Conservation (phyloP, 2,888 invertebrate genomes). For the Ischnus inquisitorius region DNA sequence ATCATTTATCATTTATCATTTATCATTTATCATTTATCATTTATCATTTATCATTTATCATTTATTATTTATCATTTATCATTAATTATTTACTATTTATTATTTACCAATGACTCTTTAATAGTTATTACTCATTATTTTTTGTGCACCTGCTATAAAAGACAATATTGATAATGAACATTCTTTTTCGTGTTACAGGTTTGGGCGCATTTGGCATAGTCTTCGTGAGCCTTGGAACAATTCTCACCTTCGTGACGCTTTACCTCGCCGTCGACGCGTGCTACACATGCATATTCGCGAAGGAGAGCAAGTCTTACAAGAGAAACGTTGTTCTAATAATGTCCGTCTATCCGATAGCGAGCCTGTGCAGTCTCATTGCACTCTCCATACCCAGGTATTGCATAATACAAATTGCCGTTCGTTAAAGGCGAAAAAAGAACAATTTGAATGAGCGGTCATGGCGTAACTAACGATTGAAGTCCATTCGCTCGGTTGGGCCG, state of each 20-base stretch:
- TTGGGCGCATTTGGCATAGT: slow-evolving; percentile 79
- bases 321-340: slow-evolving; percentile 78
- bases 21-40: no score
- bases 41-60: no score
- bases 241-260: slow-evolving; percentile 78
- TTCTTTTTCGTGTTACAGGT: slow-evolving; percentile 75
- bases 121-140: no score
- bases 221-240: slow-evolving; percentile 77
- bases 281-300: slow-evolving; percentile 78
- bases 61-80: no score
- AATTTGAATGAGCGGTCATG: slow-evolving; percentile 32
- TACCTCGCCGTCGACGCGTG: slow-evolving; percentile 79
- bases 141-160: no score
- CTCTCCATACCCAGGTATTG: slow-evolving; percentile 82
- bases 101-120: no score
- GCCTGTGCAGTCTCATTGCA: slow-evolving; percentile 80
- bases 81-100: no score
- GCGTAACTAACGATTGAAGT: neutral
- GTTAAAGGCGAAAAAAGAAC: slow-evolving; percentile 42
- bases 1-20: no score
- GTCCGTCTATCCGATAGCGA: slow-evolving; percentile 81
- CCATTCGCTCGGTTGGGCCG: neutral
- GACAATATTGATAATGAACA: neutral
- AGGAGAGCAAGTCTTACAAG: slow-evolving; percentile 79
- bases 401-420: slow-evolving; percentile 20